Conservation (phyloP, 1,140 invertebrate genomes). For the Camponotus pennsylvanicus region DNA sequence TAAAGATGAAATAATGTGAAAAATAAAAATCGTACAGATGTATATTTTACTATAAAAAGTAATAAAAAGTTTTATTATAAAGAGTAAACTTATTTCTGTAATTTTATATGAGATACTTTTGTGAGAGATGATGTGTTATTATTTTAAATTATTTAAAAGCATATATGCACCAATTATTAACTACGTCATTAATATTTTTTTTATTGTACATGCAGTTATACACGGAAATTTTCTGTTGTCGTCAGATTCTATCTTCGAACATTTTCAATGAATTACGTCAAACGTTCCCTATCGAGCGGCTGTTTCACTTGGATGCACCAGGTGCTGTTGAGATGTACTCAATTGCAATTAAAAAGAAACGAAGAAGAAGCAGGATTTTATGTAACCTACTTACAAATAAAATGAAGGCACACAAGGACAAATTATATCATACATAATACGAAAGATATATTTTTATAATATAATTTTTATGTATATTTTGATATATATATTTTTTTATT, state of each 20-base stretch:
- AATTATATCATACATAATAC: too few species aligned
- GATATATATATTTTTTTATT: not conserved
- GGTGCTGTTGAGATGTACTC: conserved; percentile 14
- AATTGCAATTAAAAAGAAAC: conserved; percentile 21
- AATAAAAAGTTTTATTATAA: too few species aligned
- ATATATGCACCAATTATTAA: not conserved
- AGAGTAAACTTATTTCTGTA: too few species aligned
- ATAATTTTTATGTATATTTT: too few species aligned
- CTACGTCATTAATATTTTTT: too few species aligned
- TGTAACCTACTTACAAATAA: conserved; percentile 19
- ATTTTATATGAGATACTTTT: too few species aligned
- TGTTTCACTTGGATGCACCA: conserved; percentile 41
- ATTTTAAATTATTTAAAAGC: not conserved
- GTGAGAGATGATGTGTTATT: not conserved
- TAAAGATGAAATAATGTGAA: not conserved
- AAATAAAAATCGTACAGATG: conserved; percentile 6
- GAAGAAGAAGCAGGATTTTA: not conserved
- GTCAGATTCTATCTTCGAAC: not conserved
- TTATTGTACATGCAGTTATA: too few species aligned
- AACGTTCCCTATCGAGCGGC: conserved; percentile 27
- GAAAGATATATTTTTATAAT: too few species aligned
- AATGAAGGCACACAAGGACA: not conserved
- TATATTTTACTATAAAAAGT: too few species aligned
- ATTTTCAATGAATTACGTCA: conserved; percentile 48
- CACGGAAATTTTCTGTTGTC: not conserved